A percentile compares a stretch with the other conserved stretches of the same genome.
These are phyloP conservation scores for Sebastes elongatus DNA, from an alignment of 2,797 vertebrate species.

Conservation along the genomic window DNA sequence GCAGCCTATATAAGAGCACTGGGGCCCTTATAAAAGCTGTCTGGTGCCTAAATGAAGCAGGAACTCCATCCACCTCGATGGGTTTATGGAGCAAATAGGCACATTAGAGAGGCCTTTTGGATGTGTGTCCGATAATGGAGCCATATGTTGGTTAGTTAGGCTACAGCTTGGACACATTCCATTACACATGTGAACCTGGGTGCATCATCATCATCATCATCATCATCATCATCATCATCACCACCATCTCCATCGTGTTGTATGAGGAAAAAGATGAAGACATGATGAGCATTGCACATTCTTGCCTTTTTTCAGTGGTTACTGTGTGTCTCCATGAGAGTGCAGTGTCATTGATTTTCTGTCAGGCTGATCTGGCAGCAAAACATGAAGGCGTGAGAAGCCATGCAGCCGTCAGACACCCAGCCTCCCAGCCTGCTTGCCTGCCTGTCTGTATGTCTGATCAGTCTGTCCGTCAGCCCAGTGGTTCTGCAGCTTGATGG, in stretches of 20 bases:
- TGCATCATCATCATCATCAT: not conserved
- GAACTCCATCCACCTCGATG: not conserved
- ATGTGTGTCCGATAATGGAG: not conserved
- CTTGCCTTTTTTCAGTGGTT: not conserved
- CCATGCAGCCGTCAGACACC: constrained; percentile 57
- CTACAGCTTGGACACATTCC: constrained; percentile 30
- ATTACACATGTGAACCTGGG: constrained; percentile 11
- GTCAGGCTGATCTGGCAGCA: constrained; percentile 67
- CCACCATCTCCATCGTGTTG: not conserved
- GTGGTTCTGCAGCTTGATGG: constrained; percentile 5
- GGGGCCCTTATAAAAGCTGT: not conserved
- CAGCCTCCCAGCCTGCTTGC: not conserved
- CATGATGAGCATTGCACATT: not conserved
- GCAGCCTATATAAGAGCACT: not conserved
- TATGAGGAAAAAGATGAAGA: not conserved
- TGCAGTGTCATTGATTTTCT: constrained; percentile 77
- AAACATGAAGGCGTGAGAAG: constrained; percentile 69
- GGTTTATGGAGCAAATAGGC: not conserved
- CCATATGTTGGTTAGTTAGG: not conserved
- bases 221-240: not conserved
- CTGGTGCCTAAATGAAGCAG: not conserved
- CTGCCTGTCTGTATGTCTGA: not conserved
- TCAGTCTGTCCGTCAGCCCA: not conserved
- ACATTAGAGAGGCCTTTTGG: not conserved
- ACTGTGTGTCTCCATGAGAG: constrained; percentile 47